Base-by-base conservation (phyloP, 2,113 vertebrate species). In the Albula glossodonta region DNA sequence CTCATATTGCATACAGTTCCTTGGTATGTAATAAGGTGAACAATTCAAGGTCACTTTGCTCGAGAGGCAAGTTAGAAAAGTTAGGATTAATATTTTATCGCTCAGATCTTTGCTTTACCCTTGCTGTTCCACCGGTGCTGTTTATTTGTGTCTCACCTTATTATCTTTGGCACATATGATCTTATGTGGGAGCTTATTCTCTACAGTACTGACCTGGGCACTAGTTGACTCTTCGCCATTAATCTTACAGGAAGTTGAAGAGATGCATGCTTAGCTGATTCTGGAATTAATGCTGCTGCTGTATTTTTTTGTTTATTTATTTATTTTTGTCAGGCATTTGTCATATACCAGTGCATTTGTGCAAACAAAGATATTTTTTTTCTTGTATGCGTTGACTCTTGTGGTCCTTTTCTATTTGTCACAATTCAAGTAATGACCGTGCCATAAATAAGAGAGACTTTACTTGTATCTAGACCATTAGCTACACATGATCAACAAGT, bases 131-230 rank as follows among this genome's bases (percentile, higher is more conserved):
- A 85, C 63, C 56, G 50, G 51, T 31, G 57, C 70, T 13, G 15
- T 85, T 85, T 85, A 85, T 85, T 85, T 85, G 70, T 84, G 66
- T 78, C 51, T 51, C 66, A 52, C 83, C 83, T 84, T 51, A 77
- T 84, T 84, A 74, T 78, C 74, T 51, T 53, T 52, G 15, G 51
- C 25, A 78, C 78, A 79, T 31, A 48, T 78, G 41, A 82, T 48
- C 70, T 49, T 25, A 41, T 49, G 2, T 83, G 48, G 57, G 57
- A 83, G 82, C 50, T 70, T 70, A 50, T 83, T 83, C 19, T 70
- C 48, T 50, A 13, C 22, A 51, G 60, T 70, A 49, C 10, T 70
- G 63, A 70, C 57, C 57, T 83, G 82, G 63, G 17, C 82, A 70
- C 57, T 74, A 48, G 2, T 56, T 70, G 17, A 83, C 48, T 70